Base-by-base conservation (phyloP, 2,797 vertebrate genomes). In the Steatocranus sp. region DNA sequence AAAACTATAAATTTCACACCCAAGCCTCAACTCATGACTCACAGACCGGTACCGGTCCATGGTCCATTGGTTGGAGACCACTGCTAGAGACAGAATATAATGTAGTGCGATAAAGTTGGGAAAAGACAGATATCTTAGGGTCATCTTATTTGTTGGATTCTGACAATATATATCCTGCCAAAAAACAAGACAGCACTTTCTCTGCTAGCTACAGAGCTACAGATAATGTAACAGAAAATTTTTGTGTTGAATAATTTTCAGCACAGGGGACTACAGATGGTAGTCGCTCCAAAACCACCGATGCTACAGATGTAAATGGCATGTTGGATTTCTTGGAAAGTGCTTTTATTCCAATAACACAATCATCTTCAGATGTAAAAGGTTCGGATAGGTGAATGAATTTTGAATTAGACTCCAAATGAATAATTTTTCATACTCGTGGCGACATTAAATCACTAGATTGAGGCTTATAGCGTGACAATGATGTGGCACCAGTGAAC, bases 401-500 rank as follows among this genome's bases (percentile, higher is more conserved):
- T 46, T 70, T 27, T 46, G 66, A 70, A 70, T 70, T 70, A 25
- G 15, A 8, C 23, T 41, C 4, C 38, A 46, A 46, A 70, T 43
- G 41, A 43, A 2, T 3, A 0, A 70, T 46, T 70, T 68, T 73
- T 73, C 0, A 46, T 27, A 66, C 36, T 34, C 11, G 4, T 12
- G 32, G 20, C 25, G 14, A 23, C 20, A 6, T 78, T 75, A 25
- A 88, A 79, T 85, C 41, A 10, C 50, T 17, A 5, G 56, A 49
- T 5, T 17, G 20, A 84, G 27, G 63, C 20, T 11, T 8, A 11
- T 5, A 53, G 38, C 2, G 3, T 36, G 54, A 85, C 41, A 20
- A 38, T 2, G 50, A 86, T 76, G 75, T 53, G 81, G 14, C 81
- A 53, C n/a, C 82, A 41, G 80, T 14, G 2, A 48, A 73, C 63